These are phyloP conservation scores for Scaptomyza tumidula DNA, from an alignment of 2,888 invertebrate genomes.

Conservation along the genomic window DNA sequence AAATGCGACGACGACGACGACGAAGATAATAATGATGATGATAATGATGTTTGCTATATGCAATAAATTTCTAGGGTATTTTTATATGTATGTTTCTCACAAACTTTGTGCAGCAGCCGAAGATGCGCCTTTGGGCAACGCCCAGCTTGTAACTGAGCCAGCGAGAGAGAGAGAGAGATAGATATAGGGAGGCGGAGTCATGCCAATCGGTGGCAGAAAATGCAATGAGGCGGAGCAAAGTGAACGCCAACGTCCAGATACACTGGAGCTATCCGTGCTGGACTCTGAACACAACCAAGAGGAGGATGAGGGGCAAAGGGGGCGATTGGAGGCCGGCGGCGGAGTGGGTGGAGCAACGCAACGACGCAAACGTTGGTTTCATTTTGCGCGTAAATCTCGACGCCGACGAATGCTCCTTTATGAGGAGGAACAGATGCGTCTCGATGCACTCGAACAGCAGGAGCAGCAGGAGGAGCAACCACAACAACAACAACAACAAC, in stretches of 20 bases:
- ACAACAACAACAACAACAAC: conserved; percentile 2
- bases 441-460: conserved; percentile 6
- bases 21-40: neutral
- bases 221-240: conserved; percentile 32
- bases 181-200: conserved; percentile 47
- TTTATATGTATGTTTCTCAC: neutral
- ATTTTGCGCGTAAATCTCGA: conserved; percentile 60
- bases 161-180: neutral
- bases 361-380: conserved; percentile 62
- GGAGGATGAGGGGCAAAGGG: neutral
- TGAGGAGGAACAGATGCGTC: conserved; percentile 39
- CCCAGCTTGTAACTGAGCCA: neutral
- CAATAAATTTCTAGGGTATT: too few species aligned
- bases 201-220: conserved; percentile 65
- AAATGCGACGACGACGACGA: neutral
- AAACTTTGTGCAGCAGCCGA: neutral
- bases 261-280: conserved; percentile 86
- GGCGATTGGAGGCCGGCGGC: neutral
- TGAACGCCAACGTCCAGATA: conserved; percentile 77
- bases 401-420: conserved; percentile 33
- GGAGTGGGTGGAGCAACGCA: conserved; percentile 4
- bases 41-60: neutral
- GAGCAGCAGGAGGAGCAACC: neutral
- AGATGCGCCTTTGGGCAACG: conserved; percentile 16
- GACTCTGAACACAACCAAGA: conserved; percentile 77